Percentiles rank a stretch among this genome's conserved stretches.
Conservation (phyloP, 2,888 invertebrate genomes). For the Chymomyza amoena region DNA sequence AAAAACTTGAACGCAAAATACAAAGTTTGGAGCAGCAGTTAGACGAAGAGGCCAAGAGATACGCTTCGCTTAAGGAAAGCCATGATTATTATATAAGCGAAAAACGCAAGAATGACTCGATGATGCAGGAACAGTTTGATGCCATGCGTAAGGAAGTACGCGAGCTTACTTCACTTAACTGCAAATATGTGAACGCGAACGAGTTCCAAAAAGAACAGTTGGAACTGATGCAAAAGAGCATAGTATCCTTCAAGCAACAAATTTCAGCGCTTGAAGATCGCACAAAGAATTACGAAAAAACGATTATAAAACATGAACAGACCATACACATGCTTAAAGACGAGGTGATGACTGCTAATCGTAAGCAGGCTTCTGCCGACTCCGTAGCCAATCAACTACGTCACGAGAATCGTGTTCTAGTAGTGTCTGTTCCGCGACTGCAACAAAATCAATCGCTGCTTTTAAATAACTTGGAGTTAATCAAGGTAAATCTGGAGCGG, state of each 20-base stretch:
- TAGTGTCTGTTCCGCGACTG: conserved; percentile 87
- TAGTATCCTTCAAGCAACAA: conserved; percentile 91
- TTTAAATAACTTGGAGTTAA: conserved; percentile 91
- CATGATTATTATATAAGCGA: conserved; percentile 92
- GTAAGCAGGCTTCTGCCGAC: conserved; percentile 86
- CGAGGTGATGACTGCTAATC: conserved; percentile 86
- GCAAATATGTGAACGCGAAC: conserved; percentile 88
- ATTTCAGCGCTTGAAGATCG: conserved; percentile 91
- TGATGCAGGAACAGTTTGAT: conserved; percentile 91
- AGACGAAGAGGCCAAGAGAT: conserved; percentile 82
- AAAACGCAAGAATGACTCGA: conserved; percentile 89
- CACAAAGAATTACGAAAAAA: conserved; percentile 88
- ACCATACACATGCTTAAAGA: conserved; percentile 88
- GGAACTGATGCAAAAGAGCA: conserved; percentile 86
- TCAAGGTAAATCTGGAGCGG: conserved; percentile 92
- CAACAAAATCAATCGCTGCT: conserved; percentile 88
- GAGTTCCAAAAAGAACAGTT: conserved; percentile 92
- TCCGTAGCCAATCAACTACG: conserved; percentile 86
- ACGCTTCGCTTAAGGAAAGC: conserved; percentile 88
- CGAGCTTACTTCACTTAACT: conserved; percentile 87
- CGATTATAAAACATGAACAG: conserved; percentile 92
- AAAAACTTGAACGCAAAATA: conserved; percentile 80
- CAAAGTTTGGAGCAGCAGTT: conserved; percentile 81
- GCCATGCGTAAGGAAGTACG: conserved; percentile 87
- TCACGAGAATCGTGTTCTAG: conserved; percentile 87